Conservation (phyloP, 2,797 vertebrate genomes). For the Myoxocephalus aenaeus region DNA sequence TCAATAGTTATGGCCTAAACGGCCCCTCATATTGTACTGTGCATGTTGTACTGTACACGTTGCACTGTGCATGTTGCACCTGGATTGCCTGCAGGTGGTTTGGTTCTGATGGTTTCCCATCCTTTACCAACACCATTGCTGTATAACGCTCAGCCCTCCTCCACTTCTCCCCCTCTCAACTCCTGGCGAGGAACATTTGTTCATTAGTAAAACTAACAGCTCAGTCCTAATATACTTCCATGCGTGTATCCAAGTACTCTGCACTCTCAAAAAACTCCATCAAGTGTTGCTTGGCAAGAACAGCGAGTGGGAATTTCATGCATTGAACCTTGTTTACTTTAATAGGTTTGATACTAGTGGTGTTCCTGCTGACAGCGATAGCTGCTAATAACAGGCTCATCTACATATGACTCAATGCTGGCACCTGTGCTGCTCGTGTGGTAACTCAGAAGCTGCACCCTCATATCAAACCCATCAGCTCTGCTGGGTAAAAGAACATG, state of each 20-base stretch:
- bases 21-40: too few relatives aligned
- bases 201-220: constrained; percentile 53
- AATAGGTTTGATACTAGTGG: constrained; percentile 26
- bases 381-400: constrained; percentile 47
- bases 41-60: not conserved
- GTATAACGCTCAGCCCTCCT: constrained; percentile 20
- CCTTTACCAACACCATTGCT: constrained; percentile 31
- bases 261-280: constrained; percentile 40
- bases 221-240: constrained; percentile 46
- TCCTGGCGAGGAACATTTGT: constrained; percentile 34
- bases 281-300: constrained; percentile 48
- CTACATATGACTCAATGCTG: constrained; percentile 41
- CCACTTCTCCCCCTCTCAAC: constrained; percentile 4
- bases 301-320: constrained; percentile 27
- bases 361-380: constrained; percentile 41
- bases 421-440: constrained; percentile 8
- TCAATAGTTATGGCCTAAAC: too few relatives aligned
- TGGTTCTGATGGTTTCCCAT: constrained; percentile 25
- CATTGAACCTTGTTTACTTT: constrained; percentile 60
- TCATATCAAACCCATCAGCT: constrained; percentile 28
- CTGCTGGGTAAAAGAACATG: constrained; percentile 13
- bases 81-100: constrained; percentile 40
- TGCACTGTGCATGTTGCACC: constrained; percentile 17
- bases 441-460: constrained; percentile 14
- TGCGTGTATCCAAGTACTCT: constrained; percentile 28